These are phyloP conservation scores for Lutra lutra DNA, from an alignment of 2,797 vertebrate genomes.

Conservation along the genomic window DNA sequence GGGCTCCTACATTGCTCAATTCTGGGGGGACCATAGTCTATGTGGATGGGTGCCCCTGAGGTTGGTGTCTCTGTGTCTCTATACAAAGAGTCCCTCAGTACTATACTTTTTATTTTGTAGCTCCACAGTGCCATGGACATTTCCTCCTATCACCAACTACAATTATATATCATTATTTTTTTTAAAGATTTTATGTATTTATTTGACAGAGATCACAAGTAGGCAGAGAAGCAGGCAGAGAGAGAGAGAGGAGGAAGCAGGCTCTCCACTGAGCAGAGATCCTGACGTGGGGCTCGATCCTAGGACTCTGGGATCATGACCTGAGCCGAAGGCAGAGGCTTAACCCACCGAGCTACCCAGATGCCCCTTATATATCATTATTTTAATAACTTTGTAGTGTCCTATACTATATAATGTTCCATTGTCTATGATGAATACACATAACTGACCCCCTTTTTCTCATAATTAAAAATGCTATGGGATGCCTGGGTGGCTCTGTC, in stretches of 20 bases:
- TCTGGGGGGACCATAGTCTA: neutral
- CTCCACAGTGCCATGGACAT: neutral
- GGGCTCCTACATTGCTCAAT: neutral
- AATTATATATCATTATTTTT: neutral
- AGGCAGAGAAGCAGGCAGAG: too few species aligned
- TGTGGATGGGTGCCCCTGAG: neutral
- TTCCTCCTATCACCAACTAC: neutral
- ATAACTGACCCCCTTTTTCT: neutral
- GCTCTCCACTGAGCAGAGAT: too few species aligned
- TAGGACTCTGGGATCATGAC: too few species aligned
- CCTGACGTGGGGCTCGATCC: too few species aligned
- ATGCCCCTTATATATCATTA: neutral
- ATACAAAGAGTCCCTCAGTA: neutral
- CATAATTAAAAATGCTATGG: neutral
- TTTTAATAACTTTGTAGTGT: neutral
- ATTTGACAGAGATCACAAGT: too few species aligned
- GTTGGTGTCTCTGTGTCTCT: neutral
- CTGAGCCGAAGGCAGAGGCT: too few species aligned
- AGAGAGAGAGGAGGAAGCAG: too few species aligned
- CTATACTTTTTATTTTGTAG: neutral
- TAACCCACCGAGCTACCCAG: too few species aligned
- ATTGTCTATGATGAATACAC: neutral
- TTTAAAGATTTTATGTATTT: too few species aligned
- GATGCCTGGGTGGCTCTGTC: neutral
- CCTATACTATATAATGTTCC: neutral